These are phyloP conservation scores for Drosophila yakuba DNA, from an alignment of 1,140 invertebrate species.

Conservation along the genomic window DNA sequence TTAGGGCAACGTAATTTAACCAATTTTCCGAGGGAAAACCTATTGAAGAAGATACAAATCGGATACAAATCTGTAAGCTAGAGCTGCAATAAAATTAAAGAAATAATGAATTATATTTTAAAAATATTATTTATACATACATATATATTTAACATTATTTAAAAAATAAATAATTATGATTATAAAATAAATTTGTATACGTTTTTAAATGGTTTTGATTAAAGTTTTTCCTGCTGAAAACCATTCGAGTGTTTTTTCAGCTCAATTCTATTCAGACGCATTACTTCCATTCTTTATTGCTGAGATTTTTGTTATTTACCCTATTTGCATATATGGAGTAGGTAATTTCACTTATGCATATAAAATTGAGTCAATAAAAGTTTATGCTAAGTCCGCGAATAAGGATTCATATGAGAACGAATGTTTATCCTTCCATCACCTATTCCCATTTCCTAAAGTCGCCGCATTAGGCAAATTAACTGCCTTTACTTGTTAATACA, in stretches of 20 bases:
- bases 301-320: not conserved
- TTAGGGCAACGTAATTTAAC: not conserved
- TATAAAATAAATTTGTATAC: too few species aligned
- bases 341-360: constrained; percentile 47
- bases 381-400: constrained; percentile 56
- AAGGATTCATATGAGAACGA: constrained; percentile 62
- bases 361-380: constrained; percentile 55
- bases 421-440: constrained; percentile 29
- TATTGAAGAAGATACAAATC: not conserved
- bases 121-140: too few species aligned
- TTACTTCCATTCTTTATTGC: not conserved
- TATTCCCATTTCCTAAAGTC: constrained; percentile 14
- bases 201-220: too few species aligned
- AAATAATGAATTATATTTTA: too few species aligned
- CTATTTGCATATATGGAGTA: constrained; percentile 51
- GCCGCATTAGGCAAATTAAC: constrained; percentile 78
- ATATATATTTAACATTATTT: too few species aligned
- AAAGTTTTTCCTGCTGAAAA: not conserved
- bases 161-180: too few species aligned
- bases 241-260: not conserved
- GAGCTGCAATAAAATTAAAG: too few species aligned
- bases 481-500: constrained; percentile 7
- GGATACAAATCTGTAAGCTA: not conserved
- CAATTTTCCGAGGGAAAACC: not conserved
- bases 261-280: not conserved